Conservation (phyloP, 2,797 vertebrate genomes). For the Vultur gryphus region DNA sequence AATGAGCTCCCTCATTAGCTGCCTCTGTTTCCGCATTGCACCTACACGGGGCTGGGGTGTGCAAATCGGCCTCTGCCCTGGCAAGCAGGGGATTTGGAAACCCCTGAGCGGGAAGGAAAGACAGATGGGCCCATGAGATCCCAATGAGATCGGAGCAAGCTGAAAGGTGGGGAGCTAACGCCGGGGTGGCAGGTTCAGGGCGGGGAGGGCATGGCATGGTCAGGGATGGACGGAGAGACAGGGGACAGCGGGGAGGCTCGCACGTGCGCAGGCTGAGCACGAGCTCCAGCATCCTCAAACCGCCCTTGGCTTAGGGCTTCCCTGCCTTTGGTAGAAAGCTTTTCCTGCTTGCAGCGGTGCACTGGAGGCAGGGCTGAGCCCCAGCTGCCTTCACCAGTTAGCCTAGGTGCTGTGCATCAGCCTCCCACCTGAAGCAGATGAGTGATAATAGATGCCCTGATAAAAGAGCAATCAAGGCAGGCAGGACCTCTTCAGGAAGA, state of each 20-base stretch:
- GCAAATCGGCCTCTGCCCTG: not conserved
- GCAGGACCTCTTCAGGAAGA: fast-evolving
- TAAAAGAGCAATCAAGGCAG: fast-evolving
- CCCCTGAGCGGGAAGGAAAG: not conserved
- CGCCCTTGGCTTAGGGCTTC: not conserved
- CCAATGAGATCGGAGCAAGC: not conserved
- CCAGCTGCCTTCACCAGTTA: not conserved
- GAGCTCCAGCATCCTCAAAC: not conserved
- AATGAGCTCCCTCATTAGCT: not conserved
- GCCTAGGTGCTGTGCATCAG: not conserved
- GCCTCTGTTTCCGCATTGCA: not conserved
- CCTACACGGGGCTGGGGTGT: fast-evolving
- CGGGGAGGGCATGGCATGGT: fast-evolving
- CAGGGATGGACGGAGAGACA: not conserved
- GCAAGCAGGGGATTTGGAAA: not conserved
- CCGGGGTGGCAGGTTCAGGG: not conserved
- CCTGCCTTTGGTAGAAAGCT: not conserved
- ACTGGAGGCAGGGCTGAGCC: not conserved
- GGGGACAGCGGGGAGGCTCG: fast-evolving
- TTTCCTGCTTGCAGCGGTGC: not conserved
- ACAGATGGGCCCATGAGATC: not conserved
- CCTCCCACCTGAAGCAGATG: not conserved
- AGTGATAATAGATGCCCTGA: fast-evolving
- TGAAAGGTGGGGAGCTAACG: not conserved
- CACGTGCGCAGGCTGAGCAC: fast-evolving